Evolutionary conservation across 2,888 invertebrate genomes (phyloP), one percentile per base, ranked within the genome.

Genomic region (Chydorus sphaericus): DNA sequence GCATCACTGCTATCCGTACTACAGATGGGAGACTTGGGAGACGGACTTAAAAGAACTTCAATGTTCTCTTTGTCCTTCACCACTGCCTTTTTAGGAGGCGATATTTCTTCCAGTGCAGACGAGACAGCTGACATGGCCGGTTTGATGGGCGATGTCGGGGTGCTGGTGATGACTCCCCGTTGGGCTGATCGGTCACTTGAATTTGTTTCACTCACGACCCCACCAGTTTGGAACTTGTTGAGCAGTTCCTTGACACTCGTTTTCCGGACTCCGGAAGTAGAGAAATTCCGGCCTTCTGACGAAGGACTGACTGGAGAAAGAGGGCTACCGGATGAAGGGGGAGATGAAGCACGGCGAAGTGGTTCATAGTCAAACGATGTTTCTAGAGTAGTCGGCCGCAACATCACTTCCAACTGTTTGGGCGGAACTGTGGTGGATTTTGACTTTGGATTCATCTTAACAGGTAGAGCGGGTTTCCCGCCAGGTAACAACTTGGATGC

Each of bases 221-320:
- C 50, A 23, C 36, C 54, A 1, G 48, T 38, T 56, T 64, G 63
- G 52, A 64, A 64, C 53, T 62, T 63, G 26, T 62, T 63, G 44
- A 63, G 52, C 29, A 64, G 36, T 48, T 64, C 63, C 36, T 62
- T 61, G 3, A 64, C 63, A 51, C 62, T 62, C n/a, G 62, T 59
- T 33, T 63, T 63, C 6, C 53, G 53, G 16, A 28, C 44, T 14
- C 20, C 44, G 44, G 44, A 44, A 44, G 44, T 26, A 23, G 44
- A 26, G 26, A 44, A 44, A 44, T 44, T 44, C 14, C 44, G 23
- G 11, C 44, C 44, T 26, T 44, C 44, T 23, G 44, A 44, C 44
- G 44, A 26, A 14, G 44, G 44, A 26, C 44, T 44, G 44, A 44
- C 44, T 11, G 44, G 44, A 14, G 44, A 44, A 3, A 44, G 14